These are phyloP conservation scores for Melanitta fusca DNA, from an alignment of 2,797 vertebrate species.

Conservation along the genomic window DNA sequence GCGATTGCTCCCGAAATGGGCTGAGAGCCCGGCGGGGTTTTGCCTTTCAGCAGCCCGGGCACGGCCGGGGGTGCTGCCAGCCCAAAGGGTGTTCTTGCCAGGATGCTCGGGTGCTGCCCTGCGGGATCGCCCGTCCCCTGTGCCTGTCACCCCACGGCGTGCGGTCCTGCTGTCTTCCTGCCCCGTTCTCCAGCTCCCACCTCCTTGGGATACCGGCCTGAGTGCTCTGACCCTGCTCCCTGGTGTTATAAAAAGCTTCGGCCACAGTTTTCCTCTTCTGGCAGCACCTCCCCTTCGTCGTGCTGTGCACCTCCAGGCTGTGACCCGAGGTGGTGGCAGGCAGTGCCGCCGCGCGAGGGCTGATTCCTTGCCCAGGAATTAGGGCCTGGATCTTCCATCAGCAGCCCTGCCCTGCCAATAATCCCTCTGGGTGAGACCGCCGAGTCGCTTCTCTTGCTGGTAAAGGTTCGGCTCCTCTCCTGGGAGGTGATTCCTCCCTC, in stretches of 20 bases:
- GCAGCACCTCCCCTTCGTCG: background rate
- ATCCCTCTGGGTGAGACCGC: background rate
- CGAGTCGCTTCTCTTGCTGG: background rate
- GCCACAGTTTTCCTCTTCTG: background rate
- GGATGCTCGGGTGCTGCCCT: background rate
- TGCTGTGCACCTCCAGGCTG: background rate
- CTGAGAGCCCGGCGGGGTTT: background rate
- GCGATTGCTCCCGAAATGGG: background rate
- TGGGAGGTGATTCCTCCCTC: background rate
- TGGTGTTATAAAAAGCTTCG: background rate
- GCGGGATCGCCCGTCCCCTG: fast-evolving
- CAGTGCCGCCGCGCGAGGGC: background rate
- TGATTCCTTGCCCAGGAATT: background rate
- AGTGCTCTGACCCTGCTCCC: background rate
- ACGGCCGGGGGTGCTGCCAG: background rate
- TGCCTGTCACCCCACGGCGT: background rate
- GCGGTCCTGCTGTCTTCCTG: background rate
- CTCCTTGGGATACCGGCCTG: fast-evolving
- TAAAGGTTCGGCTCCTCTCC: background rate
- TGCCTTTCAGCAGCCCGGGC: background rate
- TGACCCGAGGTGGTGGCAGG: background rate
- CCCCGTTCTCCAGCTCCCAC: background rate
- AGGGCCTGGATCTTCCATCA: background rate
- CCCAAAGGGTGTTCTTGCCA: background rate
- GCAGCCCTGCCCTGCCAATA: background rate